Evolutionary conservation across 2,797 vertebrate genomes (phyloP).

Genomic region (Crenuchus spilurus): DNA sequence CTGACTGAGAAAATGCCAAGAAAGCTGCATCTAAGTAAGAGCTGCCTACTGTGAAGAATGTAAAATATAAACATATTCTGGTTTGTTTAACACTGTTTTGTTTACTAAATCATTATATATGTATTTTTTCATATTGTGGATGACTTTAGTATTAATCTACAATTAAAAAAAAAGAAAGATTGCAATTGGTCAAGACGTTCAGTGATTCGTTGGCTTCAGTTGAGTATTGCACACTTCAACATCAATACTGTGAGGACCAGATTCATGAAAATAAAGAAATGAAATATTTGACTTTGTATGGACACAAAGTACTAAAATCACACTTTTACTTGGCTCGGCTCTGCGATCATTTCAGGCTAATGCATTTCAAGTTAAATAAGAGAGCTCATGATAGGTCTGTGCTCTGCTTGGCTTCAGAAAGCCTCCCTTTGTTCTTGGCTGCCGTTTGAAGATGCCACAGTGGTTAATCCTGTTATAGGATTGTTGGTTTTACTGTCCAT

Average conservation of each 20-base stretch:
- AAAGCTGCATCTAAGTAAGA: no score
- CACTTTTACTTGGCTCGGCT: not conserved
- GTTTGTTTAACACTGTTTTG: no score
- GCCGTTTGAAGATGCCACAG: not conserved
- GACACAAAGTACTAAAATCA: not conserved
- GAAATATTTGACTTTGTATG: not conserved
- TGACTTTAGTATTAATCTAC: no score
- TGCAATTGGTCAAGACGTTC: not conserved
- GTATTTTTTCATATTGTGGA: no score
- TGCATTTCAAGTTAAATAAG: not conserved
- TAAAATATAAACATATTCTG: no score
- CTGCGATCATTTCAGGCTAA: not conserved
- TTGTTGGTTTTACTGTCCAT: not conserved
- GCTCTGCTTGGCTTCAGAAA: not conserved
- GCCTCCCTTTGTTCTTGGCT: not conserved
- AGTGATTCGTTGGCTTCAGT: not conserved
- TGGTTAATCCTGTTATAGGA: constrained; percentile 3
- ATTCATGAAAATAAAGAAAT: not conserved
- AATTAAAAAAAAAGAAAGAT: no score
- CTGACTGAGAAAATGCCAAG: no score
- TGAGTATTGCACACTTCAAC: not conserved
- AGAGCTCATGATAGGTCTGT: not conserved
- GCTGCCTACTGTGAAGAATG: no score
- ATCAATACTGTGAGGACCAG: not conserved
- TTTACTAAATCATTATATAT: no score